Evolutionary conservation across 2,113 vertebrate genomes (phyloP).

Genomic region (Mirza zaza): DNA sequence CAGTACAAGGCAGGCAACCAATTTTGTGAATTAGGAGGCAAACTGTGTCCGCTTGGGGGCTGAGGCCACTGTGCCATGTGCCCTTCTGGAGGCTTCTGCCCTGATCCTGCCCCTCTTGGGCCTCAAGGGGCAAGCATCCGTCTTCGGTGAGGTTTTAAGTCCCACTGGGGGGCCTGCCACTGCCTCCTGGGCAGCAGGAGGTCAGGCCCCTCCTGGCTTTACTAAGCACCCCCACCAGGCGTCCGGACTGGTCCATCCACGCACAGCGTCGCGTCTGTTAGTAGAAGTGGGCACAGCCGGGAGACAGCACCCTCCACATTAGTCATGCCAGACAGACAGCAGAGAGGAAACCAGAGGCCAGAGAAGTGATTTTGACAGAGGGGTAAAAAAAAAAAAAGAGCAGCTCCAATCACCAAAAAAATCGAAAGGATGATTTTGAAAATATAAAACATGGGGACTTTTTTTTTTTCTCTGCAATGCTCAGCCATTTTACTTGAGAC

Average conservation of each 20-base stretch:
- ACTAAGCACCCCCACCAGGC: not conserved
- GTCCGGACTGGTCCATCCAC: slow-evolving; percentile 59
- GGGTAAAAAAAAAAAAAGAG: not conserved
- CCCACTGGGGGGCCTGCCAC: not conserved
- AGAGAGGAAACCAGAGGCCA: slow-evolving; percentile 82
- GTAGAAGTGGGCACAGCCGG: slow-evolving; percentile 67
- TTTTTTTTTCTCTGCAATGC: slow-evolving; percentile 85
- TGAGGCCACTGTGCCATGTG: slow-evolving; percentile 54
- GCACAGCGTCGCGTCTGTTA: slow-evolving; percentile 60
- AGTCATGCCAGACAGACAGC: slow-evolving; percentile 84
- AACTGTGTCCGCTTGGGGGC: not conserved
- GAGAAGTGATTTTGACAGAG: slow-evolving; percentile 78
- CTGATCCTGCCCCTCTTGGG: slow-evolving; percentile 66
- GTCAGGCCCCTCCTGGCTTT: slow-evolving; percentile 69
- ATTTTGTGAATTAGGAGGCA: slow-evolving; percentile 44
- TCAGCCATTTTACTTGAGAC: slow-evolving; percentile 82
- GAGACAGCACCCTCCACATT: slow-evolving; percentile 75
- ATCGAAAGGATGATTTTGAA: slow-evolving; percentile 75
- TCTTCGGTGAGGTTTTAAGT: slow-evolving; percentile 43
- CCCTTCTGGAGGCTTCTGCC: slow-evolving; percentile 33
- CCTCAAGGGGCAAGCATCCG: slow-evolving; percentile 21
- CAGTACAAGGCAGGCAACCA: slow-evolving; percentile 52
- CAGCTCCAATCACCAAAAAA: slow-evolving; percentile 81
- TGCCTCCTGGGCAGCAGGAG: slow-evolving; percentile 32
- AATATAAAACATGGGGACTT: slow-evolving; percentile 76